These are phyloP conservation scores for Triplophysa dalaica DNA, from an alignment of 2,113 vertebrate genomes.

Conservation along the genomic window DNA sequence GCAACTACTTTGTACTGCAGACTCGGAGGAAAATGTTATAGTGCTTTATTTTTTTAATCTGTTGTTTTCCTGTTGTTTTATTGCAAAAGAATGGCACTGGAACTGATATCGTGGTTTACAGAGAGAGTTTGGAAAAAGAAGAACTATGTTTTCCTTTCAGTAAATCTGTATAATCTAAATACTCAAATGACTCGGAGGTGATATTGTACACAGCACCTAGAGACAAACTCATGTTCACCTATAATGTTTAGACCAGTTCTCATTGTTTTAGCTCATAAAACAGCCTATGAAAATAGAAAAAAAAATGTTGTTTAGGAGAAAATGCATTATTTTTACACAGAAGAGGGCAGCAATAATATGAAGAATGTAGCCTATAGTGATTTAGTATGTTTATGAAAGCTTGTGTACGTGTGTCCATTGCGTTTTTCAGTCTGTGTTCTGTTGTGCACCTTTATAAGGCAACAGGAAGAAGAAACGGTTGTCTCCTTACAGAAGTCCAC, in stretches of 20 bases:
- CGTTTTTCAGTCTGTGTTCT: constrained; percentile 30
- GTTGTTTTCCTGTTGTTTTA: constrained; percentile 1
- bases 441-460: constrained; percentile 37
- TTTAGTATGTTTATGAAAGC: constrained; percentile 56
- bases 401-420: constrained; percentile 48
- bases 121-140: constrained; percentile 23
- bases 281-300: constrained; percentile 23
- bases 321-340: constrained; percentile 38
- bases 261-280: neutral
- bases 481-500: constrained; percentile 45
- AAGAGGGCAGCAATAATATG: constrained; percentile 31
- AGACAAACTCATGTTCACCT: constrained; percentile 3
- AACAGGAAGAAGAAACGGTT: neutral
- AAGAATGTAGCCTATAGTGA: constrained; percentile 33
- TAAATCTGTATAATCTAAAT: constrained; percentile 17
- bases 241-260: constrained; percentile 1
- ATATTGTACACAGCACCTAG: neutral
- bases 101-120: constrained; percentile 58
- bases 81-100: constrained; percentile 72
- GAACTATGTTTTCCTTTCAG: constrained; percentile 2
- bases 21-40: constrained; percentile 45
- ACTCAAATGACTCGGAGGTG: neutral
- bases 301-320: constrained; percentile 15
- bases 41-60: constrained; percentile 5
- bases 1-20: constrained; percentile 50